These are phyloP conservation scores for Psilopogon haemacephalus DNA, from an alignment of 2,113 vertebrate genomes.

Conservation along the genomic window DNA sequence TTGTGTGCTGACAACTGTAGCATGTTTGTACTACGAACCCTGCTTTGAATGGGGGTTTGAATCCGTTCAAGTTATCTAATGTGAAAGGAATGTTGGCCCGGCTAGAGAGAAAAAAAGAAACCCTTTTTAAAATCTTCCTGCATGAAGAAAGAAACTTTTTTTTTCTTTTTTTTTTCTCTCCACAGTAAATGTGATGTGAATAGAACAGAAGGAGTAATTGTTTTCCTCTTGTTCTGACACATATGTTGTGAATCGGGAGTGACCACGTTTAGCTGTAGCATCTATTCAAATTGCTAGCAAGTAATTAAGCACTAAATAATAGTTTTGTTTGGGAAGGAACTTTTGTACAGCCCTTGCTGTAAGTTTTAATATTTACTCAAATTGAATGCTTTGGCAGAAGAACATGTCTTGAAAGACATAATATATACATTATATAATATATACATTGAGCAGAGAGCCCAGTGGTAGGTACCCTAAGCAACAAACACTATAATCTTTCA, in stretches of 20 bases:
- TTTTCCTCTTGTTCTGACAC: conserved; percentile 4
- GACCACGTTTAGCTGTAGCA: neutral
- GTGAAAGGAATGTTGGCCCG: conserved; percentile 74
- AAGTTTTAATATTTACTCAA: neutral
- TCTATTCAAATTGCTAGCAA: neutral
- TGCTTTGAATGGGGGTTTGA: conserved; percentile 69
- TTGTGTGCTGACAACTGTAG: conserved; percentile 64
- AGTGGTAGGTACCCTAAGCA: neutral
- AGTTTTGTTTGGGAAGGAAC: neutral
- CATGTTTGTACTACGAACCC: conserved; percentile 69
- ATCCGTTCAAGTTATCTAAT: conserved; percentile 65
- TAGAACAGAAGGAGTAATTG: conserved; percentile 17
- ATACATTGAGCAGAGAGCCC: neutral
- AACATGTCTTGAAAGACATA: neutral
- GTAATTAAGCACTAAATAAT: neutral
- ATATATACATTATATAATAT: neutral
- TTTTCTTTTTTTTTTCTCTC: neutral
- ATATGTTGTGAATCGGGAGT: neutral
- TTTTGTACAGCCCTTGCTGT: neutral
- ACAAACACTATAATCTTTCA: neutral
- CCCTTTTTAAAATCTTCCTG: neutral
- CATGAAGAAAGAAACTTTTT: neutral
- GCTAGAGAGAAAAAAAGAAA: conserved; percentile 66
- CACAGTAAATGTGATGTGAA: neutral
- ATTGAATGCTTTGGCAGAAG: neutral